Base-by-base conservation (phyloP, 2,113 vertebrate genomes). In the Melanostigma gelatinosum region DNA sequence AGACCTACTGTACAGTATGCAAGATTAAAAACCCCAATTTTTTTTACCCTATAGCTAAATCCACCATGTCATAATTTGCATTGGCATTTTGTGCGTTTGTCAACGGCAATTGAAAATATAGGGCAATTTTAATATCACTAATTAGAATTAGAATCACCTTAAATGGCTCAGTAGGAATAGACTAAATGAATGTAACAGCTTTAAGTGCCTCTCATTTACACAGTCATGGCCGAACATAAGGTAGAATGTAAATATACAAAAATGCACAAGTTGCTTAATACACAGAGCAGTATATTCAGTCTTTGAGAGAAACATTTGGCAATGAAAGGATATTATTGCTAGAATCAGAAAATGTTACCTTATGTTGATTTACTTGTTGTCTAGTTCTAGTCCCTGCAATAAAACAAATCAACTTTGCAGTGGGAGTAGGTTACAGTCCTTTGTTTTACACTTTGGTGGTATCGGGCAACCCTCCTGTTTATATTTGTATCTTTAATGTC, bases 401-500 rank as follows among this genome's bases (percentile, higher is more conserved):
- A 29, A 65, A 64, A 72, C 22, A 63, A 57, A 75, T 76, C 9
- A 57, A 10, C 63, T 72, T 38, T 24, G 27, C 50, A 60, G 65
- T 1, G 8, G 79, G 40, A 73, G 57, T 67, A 72, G 64, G 83
- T 78, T 34, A 29, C 15, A 68, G 46, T 62, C 57, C 50, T 70
- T 12, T 40, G 61, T 79, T 77, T 46, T 76, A 5, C 62, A 69
- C 55, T 67, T 27, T 22, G 48, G 12, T 40, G 52, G 10, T 4
- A 61, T 3, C 55, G 24, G 20, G 22, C 10, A 34, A 57, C 32
- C 27, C 42, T 50, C 24, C 36, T 71, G 32, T 85, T 62, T 72
- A 68, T 79, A 79, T 85, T 62, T 80, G 65, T 29, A 64, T 75
- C 58, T 81, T 65, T 46, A 75, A 62, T 81, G 86, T 79, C 89